Base-by-base conservation (phyloP, 2,113 vertebrate species). In the Chamaea fasciata region DNA sequence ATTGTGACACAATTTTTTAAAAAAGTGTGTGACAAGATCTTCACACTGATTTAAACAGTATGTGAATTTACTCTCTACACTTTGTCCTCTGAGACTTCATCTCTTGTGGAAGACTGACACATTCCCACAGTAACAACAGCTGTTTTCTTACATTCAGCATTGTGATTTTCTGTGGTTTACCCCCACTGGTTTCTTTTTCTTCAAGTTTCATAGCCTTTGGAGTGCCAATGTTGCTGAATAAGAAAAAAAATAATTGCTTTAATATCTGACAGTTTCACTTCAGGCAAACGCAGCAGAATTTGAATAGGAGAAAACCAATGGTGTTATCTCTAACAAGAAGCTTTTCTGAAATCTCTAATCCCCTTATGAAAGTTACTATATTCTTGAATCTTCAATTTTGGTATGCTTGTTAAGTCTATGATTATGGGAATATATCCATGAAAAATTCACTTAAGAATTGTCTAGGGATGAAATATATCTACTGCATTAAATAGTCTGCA, bases 361-460 rank as follows among this genome's bases (percentile, higher is more conserved):
- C 69, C 39, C 24, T 91, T 63, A 63, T 63, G 39, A 73, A 91
- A 77, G 27, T 77, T 81, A 37, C 55, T 55, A 9, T 83, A 42
- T 83, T 94, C 60, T 78, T 83, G 73, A 83, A 75, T 89, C 31
- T 70, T 91, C 64, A 55, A 0, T 87, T 91, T 81, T 91, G 13
- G 49, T 64, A 86, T 56, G 86, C 89, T 88, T 95, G 63, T 89
- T 91, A 94, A 89, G 26, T 62, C 76, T 73, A 18, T 50, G 55
- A 94, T 92, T 94, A 74, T 77, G 50, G 59, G 60, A 88, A 78
- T 74, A 92, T 81, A 92, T 65, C 87, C 83, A 83, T 92, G 89
- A 94, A 91, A 94, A 95, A 74, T 74, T 63, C 80, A 89, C 68
- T 86, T 77, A 85, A 82, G 20, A 80, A 81, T 81, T 87, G 22